Evolutionary conservation across 2,113 vertebrate genomes (phyloP), one percentile per base, ranked within the genome.

Genomic region (Taxidea taxus): DNA sequence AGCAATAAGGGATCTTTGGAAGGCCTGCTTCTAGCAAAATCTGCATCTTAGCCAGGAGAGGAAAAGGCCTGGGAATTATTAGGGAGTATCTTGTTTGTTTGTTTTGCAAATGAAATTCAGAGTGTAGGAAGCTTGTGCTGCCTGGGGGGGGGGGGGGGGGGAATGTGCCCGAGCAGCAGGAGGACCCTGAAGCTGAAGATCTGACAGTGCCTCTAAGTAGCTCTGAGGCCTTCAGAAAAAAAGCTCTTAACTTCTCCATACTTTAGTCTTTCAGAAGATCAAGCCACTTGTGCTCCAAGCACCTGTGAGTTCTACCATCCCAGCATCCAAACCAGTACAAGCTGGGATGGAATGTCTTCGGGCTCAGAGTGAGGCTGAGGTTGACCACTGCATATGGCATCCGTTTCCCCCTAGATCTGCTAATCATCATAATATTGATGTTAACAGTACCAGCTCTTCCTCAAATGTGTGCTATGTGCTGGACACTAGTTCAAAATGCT

Each of bases 51-150:
- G 88, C 78, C 96, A 82, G 93, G 47, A 87, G 88, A 84, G 47
- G 74, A 77, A 37, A 64, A 96, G 87, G 97, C 75, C 98, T 98
- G 98, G 95, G 84, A 98, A 91, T 97, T 96, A 98, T 98, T 98
- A 98, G 78, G 75, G 77, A 88, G 51, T 25, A 31, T 66, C 95
- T 97, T 98, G 97, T 96, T 98, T 98, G 98, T 98, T 98, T 98
- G 97, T 97, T 98, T 98, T 97, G 96, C 81, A 97, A 97, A 98
- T 98, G 98, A 97, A 96, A 98, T 83, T 98, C 94, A 95, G 97
- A 97, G 80, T 12, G 21, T 74, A 94, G 87, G 83, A 97, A 88
- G 96, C 87, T 84, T 27, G 11, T 81, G 47, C 37, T 72, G 93
- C 62, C 85, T 80, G 86, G 37, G 78, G 16, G 16, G 31, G 2